These are phyloP conservation scores for Sebastes alutus DNA, from an alignment of 2,797 vertebrate genomes.

Conservation along the genomic window DNA sequence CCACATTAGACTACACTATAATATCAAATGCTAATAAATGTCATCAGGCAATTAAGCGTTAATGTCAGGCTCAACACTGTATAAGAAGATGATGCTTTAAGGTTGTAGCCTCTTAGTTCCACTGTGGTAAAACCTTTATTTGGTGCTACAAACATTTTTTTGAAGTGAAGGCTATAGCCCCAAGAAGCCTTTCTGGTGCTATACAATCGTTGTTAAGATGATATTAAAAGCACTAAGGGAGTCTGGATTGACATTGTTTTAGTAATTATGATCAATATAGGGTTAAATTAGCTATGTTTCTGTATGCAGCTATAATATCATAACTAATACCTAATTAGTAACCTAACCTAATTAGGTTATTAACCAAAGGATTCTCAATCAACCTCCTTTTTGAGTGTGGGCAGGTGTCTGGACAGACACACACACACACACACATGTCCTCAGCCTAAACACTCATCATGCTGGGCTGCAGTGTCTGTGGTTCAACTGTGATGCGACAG, in stretches of 20 bases:
- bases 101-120: background rate
- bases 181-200: background rate
- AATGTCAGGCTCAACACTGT: background rate
- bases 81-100: background rate
- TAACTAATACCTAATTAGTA: background rate
- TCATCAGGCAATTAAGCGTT: background rate
- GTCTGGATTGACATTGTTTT: background rate
- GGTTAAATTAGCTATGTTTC: background rate
- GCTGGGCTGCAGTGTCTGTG: background rate
- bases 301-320: background rate
- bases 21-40: background rate
- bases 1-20: background rate
- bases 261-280: background rate
- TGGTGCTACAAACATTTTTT: background rate
- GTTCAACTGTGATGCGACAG: background rate
- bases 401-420: conserved; percentile 1
- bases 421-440: background rate
- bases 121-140: background rate
- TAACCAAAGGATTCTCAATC: background rate
- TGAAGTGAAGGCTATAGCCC: background rate
- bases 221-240: background rate
- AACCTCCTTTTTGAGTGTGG: background rate
- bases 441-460: too few species aligned
- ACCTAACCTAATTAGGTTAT: background rate
- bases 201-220: background rate